Evolutionary conservation across 2,888 invertebrate genomes (phyloP), one percentile per base, ranked within the genome.

Genomic region (Chironomus tentans): DNA sequence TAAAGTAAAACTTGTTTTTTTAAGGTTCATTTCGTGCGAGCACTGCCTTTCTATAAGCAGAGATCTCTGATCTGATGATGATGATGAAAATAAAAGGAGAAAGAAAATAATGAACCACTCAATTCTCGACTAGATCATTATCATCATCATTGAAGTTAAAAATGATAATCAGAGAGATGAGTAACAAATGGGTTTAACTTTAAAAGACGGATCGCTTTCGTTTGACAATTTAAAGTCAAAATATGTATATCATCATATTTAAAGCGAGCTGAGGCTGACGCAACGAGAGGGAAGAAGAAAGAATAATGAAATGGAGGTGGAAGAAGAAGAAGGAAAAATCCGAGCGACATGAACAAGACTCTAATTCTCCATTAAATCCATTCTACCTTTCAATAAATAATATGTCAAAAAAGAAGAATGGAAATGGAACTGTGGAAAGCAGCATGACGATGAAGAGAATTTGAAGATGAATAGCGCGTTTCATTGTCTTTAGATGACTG

Each of bases 321-420:
- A 56, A n/a, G 18, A 56, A 65, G 65, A 65, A 65, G 65, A 65
- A 24, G 2, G 3, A 24, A 28, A 65, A 65, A 65, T 65, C 65
- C 65, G 65, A 65, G 65, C 65, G 65, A 65, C 65, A 65, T 65
- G 65, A 65, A 65, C 65, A 65, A 65, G 65, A 65, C 65, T 65
- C 65, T 65, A 68, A 68, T 68, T 68, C 68, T 68, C 68, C 68
- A 68, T 68, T 68, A 68, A 68, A 68, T 68, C 46, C 56, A 24
- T 56, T 71, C 38, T 62, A 62, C 61, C 72, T 73, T 73, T 73
- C 61, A 73, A 73, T 73, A 73, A 73, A 73, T 62, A 73, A 73
- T 73, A 50, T 28, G 71, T 73, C 62, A 61, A 73, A 73, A 71
- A 18, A 21, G 38, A 38, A 62, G 62, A 71, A 21, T 18, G 28